Evolutionary conservation across 2,888 invertebrate genomes (phyloP).

Genomic region (Ischnus inquisitorius): DNA sequence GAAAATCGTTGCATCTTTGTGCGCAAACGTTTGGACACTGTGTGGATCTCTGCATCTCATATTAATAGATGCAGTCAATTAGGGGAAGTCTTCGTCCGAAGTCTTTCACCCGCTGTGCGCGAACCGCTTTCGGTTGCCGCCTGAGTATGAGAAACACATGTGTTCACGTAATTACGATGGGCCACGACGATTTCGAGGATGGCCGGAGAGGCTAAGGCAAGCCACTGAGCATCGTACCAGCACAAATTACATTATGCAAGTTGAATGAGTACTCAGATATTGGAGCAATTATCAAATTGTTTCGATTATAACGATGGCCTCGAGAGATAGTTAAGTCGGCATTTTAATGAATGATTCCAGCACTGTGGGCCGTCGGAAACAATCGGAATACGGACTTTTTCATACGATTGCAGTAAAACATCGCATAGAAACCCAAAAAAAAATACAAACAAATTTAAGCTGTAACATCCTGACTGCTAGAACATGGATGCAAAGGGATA

Average conservation of each 20-base stretch:
- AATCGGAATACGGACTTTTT: neutral
- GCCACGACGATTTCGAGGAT: constrained; percentile 41
- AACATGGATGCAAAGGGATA: neutral
- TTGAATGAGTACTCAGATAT: constrained; percentile 24
- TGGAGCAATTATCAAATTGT: constrained; percentile 41
- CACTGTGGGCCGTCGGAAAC: neutral
- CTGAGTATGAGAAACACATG: constrained; percentile 49
- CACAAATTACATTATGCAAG: constrained; percentile 36
- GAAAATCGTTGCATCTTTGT: neutral
- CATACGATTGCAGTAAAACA: neutral
- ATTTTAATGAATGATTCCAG: neutral
- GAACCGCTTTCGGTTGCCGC: constrained; percentile 21
- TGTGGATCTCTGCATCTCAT: constrained; percentile 51
- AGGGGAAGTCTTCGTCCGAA: constrained; percentile 32
- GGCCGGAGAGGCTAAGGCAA: constrained; percentile 21
- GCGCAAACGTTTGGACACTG: constrained; percentile 9
- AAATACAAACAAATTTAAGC: neutral
- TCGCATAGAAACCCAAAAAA: neutral
- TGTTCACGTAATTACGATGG: constrained; percentile 65
- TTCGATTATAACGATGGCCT: neutral
- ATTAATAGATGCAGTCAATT: constrained; percentile 66
- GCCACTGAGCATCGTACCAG: neutral
- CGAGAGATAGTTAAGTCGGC: neutral
- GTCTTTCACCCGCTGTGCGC: constrained; percentile 11
- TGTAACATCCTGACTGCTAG: neutral